Conservation (phyloP, 2,888 invertebrate genomes). For the Hypena proboscidalis region DNA sequence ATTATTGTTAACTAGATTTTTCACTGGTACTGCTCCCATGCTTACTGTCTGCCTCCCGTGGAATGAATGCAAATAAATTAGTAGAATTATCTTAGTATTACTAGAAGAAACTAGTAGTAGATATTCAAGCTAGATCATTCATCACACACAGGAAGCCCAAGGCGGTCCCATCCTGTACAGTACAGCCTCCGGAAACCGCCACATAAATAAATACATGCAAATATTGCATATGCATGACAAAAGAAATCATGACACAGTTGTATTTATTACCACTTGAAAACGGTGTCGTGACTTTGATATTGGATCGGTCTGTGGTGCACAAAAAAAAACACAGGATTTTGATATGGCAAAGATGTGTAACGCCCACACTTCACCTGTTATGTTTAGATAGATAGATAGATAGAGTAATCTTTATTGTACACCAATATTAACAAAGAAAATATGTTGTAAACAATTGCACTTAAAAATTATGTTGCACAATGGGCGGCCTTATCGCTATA, state of each 20-base stretch:
- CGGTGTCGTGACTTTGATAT: no score
- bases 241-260: conserved; percentile 7
- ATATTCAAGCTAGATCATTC: neutral
- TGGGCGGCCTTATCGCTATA: no score
- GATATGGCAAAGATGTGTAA: no score
- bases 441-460: no score
- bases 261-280: no score
- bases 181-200: conserved; percentile 11
- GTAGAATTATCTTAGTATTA: neutral
- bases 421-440: no score
- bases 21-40: neutral
- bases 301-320: no score
- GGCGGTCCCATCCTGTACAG: conserved; percentile 3
- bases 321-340: no score
- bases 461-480: no score
- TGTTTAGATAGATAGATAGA: no score
- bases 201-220: conserved; percentile 14
- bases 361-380: no score
- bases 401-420: no score
- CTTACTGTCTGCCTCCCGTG: neutral
- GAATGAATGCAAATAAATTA: neutral
- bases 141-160: conserved; percentile 2
- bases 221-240: conserved; percentile 11
- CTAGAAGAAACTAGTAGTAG: neutral
- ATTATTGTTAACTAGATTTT: conserved; percentile 20